These are phyloP conservation scores for Trissoscelio sp. DNA, from an alignment of 2,888 invertebrate genomes.

Conservation along the genomic window DNA sequence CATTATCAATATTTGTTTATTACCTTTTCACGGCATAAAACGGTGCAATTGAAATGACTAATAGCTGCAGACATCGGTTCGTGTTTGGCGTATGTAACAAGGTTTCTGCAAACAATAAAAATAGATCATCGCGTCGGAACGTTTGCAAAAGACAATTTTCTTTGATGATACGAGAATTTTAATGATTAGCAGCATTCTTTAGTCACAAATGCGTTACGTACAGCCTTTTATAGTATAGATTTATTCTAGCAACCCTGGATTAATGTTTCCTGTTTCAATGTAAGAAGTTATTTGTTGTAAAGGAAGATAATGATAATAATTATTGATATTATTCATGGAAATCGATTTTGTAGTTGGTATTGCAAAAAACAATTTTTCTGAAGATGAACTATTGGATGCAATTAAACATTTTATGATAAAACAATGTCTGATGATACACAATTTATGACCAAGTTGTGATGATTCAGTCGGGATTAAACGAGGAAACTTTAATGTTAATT, in stretches of 20 bases:
- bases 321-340: no score
- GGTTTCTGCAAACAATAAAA: constrained; percentile 65
- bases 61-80: constrained; percentile 21
- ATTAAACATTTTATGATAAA: no score
- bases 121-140: constrained; percentile 53
- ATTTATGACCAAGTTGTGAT: constrained; percentile 7
- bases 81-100: constrained; percentile 15
- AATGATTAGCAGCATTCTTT: constrained; percentile 53
- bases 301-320: not conserved
- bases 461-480: constrained; percentile 10
- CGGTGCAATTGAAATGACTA: constrained; percentile 34
- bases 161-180: constrained; percentile 54
- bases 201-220: constrained; percentile 36
- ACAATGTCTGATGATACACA: no score
- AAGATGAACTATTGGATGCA: no score
- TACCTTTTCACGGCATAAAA: constrained; percentile 31
- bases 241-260: constrained; percentile 25
- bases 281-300: not conserved
- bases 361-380: no score
- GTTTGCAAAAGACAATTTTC: constrained; percentile 52
- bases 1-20: constrained; percentile 36
- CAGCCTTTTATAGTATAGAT: constrained; percentile 22
- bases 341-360: no score
- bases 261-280: constrained; percentile 24
- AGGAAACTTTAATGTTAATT: not conserved